Conservation (phyloP, 1,140 invertebrate species). For the Saccostrea cuccullata region DNA sequence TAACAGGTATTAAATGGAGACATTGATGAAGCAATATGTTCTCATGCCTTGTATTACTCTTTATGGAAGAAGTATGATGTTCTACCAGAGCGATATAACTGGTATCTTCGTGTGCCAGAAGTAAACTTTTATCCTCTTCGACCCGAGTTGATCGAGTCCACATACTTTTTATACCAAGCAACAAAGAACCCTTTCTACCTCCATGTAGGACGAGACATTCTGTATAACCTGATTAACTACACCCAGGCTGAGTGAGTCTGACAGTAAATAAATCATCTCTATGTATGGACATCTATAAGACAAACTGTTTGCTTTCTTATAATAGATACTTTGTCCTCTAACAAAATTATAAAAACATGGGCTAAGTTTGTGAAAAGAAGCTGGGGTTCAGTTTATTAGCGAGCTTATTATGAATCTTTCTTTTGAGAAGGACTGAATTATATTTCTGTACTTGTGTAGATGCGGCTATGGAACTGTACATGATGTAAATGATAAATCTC, state of each 20-base stretch:
- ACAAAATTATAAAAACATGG: too few relatives aligned
- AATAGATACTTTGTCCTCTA: too few relatives aligned
- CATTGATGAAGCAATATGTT: slow-evolving; percentile 86
- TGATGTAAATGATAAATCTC: slow-evolving; percentile 92
- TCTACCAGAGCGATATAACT: slow-evolving; percentile 86
- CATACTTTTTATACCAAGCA: slow-evolving; percentile 86
- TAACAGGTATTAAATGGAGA: slow-evolving; percentile 84
- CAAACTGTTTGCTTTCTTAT: too few relatives aligned
- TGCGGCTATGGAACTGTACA: slow-evolving; percentile 87
- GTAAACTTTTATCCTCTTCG: slow-evolving; percentile 85
- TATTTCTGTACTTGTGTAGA: slow-evolving; percentile 62
- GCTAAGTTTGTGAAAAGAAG: too few relatives aligned
- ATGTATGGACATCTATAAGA: too few relatives aligned
- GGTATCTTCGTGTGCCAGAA: slow-evolving; percentile 83
- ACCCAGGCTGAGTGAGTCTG: slow-evolving; percentile 80
- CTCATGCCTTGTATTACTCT: slow-evolving; percentile 84
- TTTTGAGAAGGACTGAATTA: too few relatives aligned
- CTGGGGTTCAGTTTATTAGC: too few relatives aligned
- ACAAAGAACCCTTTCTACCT: slow-evolving; percentile 87
- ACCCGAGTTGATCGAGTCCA: slow-evolving; percentile 86
- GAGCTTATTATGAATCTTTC: too few relatives aligned
- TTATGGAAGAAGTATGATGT: slow-evolving; percentile 85
- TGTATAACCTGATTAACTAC: slow-evolving; percentile 83
- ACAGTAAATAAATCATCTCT: neutral
- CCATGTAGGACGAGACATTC: slow-evolving; percentile 84